Evolutionary conservation across 2,113 vertebrate genomes (phyloP), one percentile per base, ranked within the genome.

Genomic region (Toxotes jaculatrix): DNA sequence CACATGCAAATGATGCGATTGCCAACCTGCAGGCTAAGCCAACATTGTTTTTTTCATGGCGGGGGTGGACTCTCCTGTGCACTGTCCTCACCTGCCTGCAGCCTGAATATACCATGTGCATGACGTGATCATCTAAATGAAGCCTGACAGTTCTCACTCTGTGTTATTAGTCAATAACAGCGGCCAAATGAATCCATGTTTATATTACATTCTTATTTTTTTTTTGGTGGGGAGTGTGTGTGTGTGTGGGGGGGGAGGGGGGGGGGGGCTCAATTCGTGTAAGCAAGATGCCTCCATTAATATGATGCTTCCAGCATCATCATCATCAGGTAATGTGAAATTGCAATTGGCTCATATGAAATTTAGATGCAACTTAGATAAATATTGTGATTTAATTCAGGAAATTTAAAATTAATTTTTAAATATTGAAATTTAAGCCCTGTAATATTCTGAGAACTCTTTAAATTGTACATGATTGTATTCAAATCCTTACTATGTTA

Each of bases 1-100:
- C 87, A 87, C 85, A 93, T 93, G 90, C 86, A 92, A 92, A 92
- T 91, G 82, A 91, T 87, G 81, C 63, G 82, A 85, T 67, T 83
- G 71, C 67, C 83, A 88, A 91, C 89, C 86, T 92, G 86, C 90
- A 34, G 83, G 80, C 77, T 78, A 21, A 78, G 82, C 49, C 74
- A 64, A 77, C 69, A 80, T 59, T 42, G 32, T 40, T n/a, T 56
- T 42, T 43, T 53, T 7, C 57, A 36, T 10, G 79, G 62, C 66
- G 71, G 77, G 55, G 83, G 82, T 14, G 75, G 80, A 59, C 81
- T 63, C 59, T 69, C 75, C 21, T 55, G 76, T 10, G 7, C 74
- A 8, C 77, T 10, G 67, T 75, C 69, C 75, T 66, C n/a, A 64
- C 82, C 83, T 80, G 65, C 84, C 87, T 77, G 87, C 36, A 76